These are phyloP conservation scores for Indri indri DNA, from an alignment of 2,113 vertebrate species.

Conservation along the genomic window DNA sequence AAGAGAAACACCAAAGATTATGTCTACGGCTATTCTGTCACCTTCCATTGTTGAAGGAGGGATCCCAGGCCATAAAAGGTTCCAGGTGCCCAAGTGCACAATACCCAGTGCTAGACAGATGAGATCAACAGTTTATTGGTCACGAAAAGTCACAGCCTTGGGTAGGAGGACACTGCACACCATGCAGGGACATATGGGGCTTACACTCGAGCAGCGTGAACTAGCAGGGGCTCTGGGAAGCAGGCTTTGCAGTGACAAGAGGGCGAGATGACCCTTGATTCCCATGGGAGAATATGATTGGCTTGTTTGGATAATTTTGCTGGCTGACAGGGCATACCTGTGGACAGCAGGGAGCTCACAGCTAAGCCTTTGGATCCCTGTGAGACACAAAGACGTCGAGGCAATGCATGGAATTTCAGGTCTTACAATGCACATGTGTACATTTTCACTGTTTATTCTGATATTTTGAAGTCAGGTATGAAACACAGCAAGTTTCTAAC, in stretches of 20 bases:
- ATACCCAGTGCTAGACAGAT: background rate
- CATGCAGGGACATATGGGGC: too few species aligned
- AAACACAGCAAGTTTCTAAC: background rate
- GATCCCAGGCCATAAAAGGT: background rate
- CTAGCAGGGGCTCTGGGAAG: background rate
- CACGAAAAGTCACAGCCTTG: background rate
- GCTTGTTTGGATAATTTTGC: background rate
- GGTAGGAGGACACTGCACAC: fast-evolving
- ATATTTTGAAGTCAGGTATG: background rate
- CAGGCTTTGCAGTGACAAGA: background rate
- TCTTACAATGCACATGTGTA: background rate
- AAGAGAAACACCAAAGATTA: background rate
- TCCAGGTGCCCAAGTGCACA: background rate
- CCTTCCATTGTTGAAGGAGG: background rate
- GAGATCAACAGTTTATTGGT: background rate
- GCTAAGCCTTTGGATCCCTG: fast-evolving
- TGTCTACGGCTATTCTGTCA: background rate
- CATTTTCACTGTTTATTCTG: background rate
- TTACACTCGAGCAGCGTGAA: fast-evolving
- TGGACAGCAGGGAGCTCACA: background rate
- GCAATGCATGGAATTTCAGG: background rate
- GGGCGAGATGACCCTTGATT: fast-evolving
- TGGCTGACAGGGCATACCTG: background rate
- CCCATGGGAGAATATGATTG: fast-evolving
- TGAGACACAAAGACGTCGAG: background rate